Evolutionary conservation across 2,113 vertebrate genomes (phyloP).

Genomic region (Athene noctua): DNA sequence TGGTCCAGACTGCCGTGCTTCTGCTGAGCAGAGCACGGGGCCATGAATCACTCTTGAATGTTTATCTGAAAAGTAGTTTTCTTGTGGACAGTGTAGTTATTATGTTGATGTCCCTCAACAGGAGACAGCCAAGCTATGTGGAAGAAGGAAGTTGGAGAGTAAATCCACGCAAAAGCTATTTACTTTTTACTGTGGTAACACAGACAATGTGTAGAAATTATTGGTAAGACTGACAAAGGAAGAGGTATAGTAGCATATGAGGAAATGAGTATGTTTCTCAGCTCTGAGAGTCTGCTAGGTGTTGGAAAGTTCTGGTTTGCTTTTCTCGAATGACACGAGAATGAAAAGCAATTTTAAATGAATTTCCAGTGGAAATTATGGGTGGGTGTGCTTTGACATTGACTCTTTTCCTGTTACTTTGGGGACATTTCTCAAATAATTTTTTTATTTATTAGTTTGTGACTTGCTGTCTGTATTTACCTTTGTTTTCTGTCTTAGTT

Average conservation of each 20-base stretch:
- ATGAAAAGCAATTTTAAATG: background rate
- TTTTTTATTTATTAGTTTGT: background rate
- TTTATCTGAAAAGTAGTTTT: background rate
- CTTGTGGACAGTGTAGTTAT: background rate
- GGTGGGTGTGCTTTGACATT: background rate
- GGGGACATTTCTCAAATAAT: background rate
- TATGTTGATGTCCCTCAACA: background rate
- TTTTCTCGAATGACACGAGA: background rate
- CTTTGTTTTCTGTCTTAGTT: background rate
- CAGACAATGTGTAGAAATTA: background rate
- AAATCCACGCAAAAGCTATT: background rate
- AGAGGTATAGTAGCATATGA: background rate
- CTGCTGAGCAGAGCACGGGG: background rate
- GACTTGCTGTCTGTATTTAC: background rate
- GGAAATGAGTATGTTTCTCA: background rate
- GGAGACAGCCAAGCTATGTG: background rate
- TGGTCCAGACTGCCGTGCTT: background rate
- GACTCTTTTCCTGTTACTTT: background rate
- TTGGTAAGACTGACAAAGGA: background rate
- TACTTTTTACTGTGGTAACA: background rate
- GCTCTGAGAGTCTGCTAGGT: background rate
- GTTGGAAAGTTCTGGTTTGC: background rate
- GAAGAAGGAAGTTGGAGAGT: background rate
- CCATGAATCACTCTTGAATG: background rate
- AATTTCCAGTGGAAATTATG: background rate